A percentile compares a stretch with the other conserved stretches of the same genome.
Conservation (phyloP, 2,113 vertebrate species). For the rat (Rattus norvegicus) region GRCr8 NC_086037.1:46389001-46389500, state of each 20-base stretch:
- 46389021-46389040: background rate
- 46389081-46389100: slow-evolving; percentile 25
- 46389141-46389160: slow-evolving; percentile 40
- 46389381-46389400: slow-evolving; percentile 64
- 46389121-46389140: background rate
- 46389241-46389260: background rate
- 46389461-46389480: background rate
- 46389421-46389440: slow-evolving; percentile 66
- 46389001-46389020: background rate
- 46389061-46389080: slow-evolving; percentile 50
- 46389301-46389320: slow-evolving; percentile 83
- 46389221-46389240: background rate
- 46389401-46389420: slow-evolving; percentile 77
- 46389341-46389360: slow-evolving; percentile 66
- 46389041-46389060: background rate
- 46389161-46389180: slow-evolving; percentile 18
- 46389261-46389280: background rate
- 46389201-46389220: rapidly evolving
- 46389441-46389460: slow-evolving; percentile 65
- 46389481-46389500: background rate
- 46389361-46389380: slow-evolving; percentile 88
- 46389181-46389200: rapidly evolving
- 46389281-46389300: background rate
- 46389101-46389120: slow-evolving; percentile 14
- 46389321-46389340: slow-evolving; percentile 40